A percentile compares a stretch with the other conserved stretches of the same genome.
Evolutionary conservation across 2,113 vertebrate genomes (phyloP).

Genomic region (Bettongia penicillata): DNA sequence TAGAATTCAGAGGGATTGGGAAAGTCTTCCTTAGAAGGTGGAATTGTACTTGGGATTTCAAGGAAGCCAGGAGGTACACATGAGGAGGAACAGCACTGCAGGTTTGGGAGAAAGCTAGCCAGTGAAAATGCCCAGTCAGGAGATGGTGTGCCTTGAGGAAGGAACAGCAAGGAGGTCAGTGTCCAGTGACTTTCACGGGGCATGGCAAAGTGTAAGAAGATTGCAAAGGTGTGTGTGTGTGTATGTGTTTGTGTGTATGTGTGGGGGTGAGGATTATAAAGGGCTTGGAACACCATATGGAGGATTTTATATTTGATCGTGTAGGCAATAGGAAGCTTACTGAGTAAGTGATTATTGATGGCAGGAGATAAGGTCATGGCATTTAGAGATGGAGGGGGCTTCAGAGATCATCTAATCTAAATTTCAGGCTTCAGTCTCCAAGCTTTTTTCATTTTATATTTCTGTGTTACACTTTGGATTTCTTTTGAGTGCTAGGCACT

Average conservation of each 20-base stretch:
- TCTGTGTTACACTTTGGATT: conserved; percentile 2
- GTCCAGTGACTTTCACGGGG: neutral
- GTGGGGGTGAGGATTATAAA: neutral
- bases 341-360: conserved; percentile 23
- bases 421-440: neutral
- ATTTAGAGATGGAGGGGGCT: neutral
- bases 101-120: neutral
- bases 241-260: no score
- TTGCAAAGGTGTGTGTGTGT: neutral
- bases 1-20: neutral
- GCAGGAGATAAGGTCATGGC: conserved; percentile 25
- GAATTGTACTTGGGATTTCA: neutral
- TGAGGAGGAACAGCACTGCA: neutral
- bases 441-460: neutral
- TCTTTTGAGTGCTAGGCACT: conserved; percentile 9
- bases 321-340: neutral
- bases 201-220: neutral
- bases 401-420: neutral
- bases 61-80: neutral
- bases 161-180: neutral
- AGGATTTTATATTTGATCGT: neutral
- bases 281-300: neutral
- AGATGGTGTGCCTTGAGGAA: neutral
- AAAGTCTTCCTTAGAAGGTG: neutral
- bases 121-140: neutral